Evolutionary conservation across 92 coral and sea anemone species (phyloP).

Genomic region (Bergia puertoricense): DNA sequence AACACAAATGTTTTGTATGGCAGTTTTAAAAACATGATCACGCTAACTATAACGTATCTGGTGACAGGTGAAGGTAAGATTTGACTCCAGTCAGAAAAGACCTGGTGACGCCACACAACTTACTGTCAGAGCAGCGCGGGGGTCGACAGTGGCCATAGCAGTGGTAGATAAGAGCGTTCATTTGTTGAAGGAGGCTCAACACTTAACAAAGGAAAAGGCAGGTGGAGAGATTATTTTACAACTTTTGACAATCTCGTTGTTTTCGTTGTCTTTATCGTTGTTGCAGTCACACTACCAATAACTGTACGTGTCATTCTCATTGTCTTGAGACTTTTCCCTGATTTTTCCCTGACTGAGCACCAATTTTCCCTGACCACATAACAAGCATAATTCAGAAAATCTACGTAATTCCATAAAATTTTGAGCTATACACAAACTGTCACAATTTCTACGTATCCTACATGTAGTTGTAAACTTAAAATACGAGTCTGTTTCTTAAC

Average conservation of each 20-base stretch:
- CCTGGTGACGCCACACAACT: background rate
- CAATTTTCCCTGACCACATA: no score
- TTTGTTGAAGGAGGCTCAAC: background rate
- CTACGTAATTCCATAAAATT: no score
- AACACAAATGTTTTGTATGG: no score
- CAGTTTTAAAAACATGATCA: background rate
- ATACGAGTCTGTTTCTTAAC: no score
- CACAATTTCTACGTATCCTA: no score
- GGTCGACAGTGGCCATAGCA: background rate
- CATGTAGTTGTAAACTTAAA: no score
- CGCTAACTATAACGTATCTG: background rate
- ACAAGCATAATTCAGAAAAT: no score
- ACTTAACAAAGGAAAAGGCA: background rate
- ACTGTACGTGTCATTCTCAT: no score
- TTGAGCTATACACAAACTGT: no score
- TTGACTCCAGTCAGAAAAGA: background rate
- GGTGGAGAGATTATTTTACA: background rate
- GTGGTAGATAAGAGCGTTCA: background rate
- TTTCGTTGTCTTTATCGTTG: background rate
- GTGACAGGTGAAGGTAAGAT: background rate
- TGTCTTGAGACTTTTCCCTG: no score
- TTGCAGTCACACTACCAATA: constrained; percentile 7
- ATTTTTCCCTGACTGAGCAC: no score
- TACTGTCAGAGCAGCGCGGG: background rate
- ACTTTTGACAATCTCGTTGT: background rate